Conservation (phyloP, 2,888 invertebrate genomes). For the Enoplolaimus lenunculus region DNA sequence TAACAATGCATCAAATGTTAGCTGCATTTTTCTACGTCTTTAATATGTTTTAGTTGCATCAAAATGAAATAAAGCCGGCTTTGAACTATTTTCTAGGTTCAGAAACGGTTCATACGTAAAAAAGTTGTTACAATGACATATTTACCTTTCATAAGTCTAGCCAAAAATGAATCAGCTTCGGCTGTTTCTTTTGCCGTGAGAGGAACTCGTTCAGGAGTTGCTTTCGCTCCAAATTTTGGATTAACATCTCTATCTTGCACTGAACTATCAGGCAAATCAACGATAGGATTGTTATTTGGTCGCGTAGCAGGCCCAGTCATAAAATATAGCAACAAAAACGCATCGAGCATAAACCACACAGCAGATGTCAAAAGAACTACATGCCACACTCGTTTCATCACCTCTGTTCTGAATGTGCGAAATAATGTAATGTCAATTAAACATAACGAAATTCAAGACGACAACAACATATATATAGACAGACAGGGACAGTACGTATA, state of each 20-base stretch:
- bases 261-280: neutral
- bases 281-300: neutral
- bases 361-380: constrained; percentile 37
- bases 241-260: neutral
- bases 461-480: too few species aligned
- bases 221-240: neutral
- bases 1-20: too few species aligned
- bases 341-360: constrained; percentile 36
- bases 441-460: too few species aligned
- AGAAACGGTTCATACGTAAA: too few species aligned
- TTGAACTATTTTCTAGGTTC: too few species aligned
- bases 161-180: constrained; percentile 15
- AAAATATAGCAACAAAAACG: constrained; percentile 35
- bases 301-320: constrained; percentile 21
- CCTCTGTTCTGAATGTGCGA: too few species aligned
- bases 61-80: too few species aligned
- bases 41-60: too few species aligned
- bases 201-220: neutral
- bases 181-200: neutral
- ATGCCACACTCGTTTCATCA: constrained; percentile 32
- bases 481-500: too few species aligned
- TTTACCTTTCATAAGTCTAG: constrained; percentile 24
- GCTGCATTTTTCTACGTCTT: too few species aligned
- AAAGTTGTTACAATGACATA: neutral
- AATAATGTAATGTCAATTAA: too few species aligned